Conservation (phyloP, 2,797 vertebrate species). For the Hemitrygon akajei region DNA sequence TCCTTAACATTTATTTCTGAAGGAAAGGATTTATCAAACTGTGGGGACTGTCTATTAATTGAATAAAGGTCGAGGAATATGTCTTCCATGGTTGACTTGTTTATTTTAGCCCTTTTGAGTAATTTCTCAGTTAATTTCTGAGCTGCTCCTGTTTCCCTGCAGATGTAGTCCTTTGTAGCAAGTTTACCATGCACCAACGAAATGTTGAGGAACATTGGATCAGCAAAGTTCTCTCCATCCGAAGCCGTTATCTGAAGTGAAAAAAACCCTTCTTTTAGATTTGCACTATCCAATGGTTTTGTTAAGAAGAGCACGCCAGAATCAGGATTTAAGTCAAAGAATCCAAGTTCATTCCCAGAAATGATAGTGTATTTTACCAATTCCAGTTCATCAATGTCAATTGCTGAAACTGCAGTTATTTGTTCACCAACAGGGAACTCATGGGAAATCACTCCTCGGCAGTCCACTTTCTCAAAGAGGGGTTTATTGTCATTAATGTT, state of each 20-base stretch:
- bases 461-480: slow-evolving; percentile 88
- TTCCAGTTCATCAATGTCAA: slow-evolving; percentile 88
- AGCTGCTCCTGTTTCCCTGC: slow-evolving; percentile 86
- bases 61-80: slow-evolving; percentile 92
- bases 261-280: slow-evolving; percentile 72
- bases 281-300: slow-evolving; percentile 68
- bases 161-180: slow-evolving; percentile 77
- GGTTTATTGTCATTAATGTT: slow-evolving; percentile 93
- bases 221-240: slow-evolving; percentile 89
- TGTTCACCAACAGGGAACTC: slow-evolving; percentile 80
- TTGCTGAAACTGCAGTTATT: slow-evolving; percentile 89
- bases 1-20: slow-evolving; percentile 78
- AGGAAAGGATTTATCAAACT: slow-evolving; percentile 87
- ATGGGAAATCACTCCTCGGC: slow-evolving; percentile 80
- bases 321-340: slow-evolving; percentile 88
- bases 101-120: slow-evolving; percentile 85
- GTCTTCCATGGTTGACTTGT: slow-evolving; percentile 78
- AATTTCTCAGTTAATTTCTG: slow-evolving; percentile 90
- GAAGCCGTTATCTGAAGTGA: slow-evolving; percentile 88
- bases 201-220: slow-evolving; percentile 91
- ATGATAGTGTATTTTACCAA: slow-evolving; percentile 93
- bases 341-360: slow-evolving; percentile 83
- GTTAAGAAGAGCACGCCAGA: slow-evolving; percentile 83
- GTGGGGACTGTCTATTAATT: slow-evolving; percentile 81
- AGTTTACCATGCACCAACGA: slow-evolving; percentile 78